Evolutionary conservation across 1,140 invertebrate species (phyloP), one percentile per base, ranked within the genome.

Genomic region (Cephus cinctus): DNA sequence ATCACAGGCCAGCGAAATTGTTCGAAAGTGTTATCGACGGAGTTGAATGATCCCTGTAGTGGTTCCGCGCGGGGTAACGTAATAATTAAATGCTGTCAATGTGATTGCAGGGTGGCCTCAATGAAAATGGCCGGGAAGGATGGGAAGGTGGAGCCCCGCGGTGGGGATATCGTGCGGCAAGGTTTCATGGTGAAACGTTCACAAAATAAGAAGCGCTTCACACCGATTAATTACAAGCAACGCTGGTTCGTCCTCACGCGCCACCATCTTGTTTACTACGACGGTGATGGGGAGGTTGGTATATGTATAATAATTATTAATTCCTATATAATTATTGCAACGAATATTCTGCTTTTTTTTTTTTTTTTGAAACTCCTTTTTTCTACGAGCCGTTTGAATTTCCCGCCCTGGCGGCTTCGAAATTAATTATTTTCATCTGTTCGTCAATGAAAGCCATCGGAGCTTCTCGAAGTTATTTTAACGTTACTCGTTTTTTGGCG

Each of bases 121-220:
- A 47, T 49, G 50, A 61, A 54, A 43, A 72, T 72, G 69, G 68
- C 67, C 47, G 69, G 68, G 57, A 72, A 72, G 61, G 69, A 72
- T 56, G 65, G 65, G 54, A 72, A 72, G 59, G 57, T 57, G 55
- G 69, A 72, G 48, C 47, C 66, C 22, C 67, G 63, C 60, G 56
- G 59, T 40, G 60, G 59, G 16, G 69, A 72, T 39, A 58, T 72
- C 40, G 52, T 69, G 47, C 59, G 56, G 35, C 78, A 86, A 70
- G 86, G 87, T 18, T 88, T 86, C 59, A 90, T 93, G 89, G 81
- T 89, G 31, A 93, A 92, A 74, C 78, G 89, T 41, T 92, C 90
- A 2, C 89, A 91, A 68, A 92, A 91, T 71, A 92, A 91, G 70
- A 91, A 90, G 68, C 80, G 86, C 34, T 92, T 91, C 65, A 89